A percentile compares a stretch with the other conserved stretches of the same genome.
phyloP scores from a whole-genome alignment of 2,797 vertebrate species.

The Podargus strigoides region DNA sequence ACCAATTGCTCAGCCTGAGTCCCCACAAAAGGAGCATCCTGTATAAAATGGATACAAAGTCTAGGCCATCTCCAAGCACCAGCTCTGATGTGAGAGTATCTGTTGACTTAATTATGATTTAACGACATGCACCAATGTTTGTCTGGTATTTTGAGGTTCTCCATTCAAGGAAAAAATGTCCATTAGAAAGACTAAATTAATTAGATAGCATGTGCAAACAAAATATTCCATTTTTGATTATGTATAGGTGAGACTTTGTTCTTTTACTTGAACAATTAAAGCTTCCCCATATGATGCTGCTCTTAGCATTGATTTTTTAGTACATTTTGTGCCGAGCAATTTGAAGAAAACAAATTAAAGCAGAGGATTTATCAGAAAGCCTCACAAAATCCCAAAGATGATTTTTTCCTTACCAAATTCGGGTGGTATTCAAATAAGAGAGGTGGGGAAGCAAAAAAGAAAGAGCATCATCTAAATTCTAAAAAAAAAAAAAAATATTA shows the following conservation, averaged over 20 bases:
- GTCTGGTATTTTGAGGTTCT: not conserved
- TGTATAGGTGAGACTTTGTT: not conserved
- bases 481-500: conserved; percentile 30
- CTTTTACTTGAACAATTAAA: conserved; percentile 40
- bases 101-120: conserved; percentile 42
- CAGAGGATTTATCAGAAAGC: conserved; percentile 21
- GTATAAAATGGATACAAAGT: not conserved
- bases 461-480: not conserved
- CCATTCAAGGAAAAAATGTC: not conserved
- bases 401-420: not conserved
- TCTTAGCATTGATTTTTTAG: not conserved
- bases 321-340: not conserved
- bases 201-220: conserved; percentile 3
- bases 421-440: not conserved
- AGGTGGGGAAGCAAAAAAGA: not conserved
- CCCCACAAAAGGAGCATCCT: not conserved
- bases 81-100: not conserved
- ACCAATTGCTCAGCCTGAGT: not conserved
- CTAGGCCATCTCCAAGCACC: not conserved
- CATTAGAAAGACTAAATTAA: conserved; percentile 17
- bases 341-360: conserved; percentile 48
- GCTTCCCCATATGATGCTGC: not conserved
- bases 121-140: not conserved
- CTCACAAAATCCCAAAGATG: not conserved
- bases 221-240: conserved; percentile 1